These are phyloP conservation scores for Cololabis saira DNA, from an alignment of 2,113 vertebrate genomes.

Conservation along the genomic window DNA sequence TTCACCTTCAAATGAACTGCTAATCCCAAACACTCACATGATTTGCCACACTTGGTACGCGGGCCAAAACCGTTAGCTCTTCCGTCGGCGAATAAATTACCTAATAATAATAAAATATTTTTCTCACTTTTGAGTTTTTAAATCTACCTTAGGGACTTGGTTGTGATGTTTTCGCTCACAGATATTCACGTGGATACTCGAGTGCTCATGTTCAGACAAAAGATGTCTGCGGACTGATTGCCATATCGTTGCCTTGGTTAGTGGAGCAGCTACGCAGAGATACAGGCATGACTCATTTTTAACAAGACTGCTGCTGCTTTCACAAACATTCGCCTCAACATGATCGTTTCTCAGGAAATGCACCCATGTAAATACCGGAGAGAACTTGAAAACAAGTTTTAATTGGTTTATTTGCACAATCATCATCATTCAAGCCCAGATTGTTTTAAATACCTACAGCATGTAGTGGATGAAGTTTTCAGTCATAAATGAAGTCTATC, in stretches of 20 bases:
- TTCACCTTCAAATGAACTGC: neutral
- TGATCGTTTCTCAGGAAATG: neutral
- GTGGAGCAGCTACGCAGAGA: too few relatives aligned
- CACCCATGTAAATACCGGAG: slow-evolving; percentile 7
- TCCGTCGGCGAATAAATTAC: too few relatives aligned
- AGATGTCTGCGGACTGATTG: too few relatives aligned
- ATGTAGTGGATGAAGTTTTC: slow-evolving; percentile 21
- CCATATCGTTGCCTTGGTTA: too few relatives aligned
- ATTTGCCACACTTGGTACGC: too few relatives aligned
- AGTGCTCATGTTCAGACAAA: too few relatives aligned
- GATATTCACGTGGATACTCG: too few relatives aligned
- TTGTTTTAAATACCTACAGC: slow-evolving; percentile 16
- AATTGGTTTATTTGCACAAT: slow-evolving; percentile 12
- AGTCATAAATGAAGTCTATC: slow-evolving; percentile 38
- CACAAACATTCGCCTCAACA: slow-evolving; percentile 2
- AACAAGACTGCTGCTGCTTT: neutral
- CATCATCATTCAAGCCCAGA: slow-evolving; percentile 5
- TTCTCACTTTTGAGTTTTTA: neutral
- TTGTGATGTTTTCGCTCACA: neutral
- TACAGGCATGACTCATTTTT: too few relatives aligned
- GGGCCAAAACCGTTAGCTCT: too few relatives aligned
- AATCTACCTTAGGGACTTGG: neutral
- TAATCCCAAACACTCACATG: neutral
- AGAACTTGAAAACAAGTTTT: slow-evolving; percentile 19
- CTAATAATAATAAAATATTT: neutral